These are phyloP conservation scores for Regulus satrapa DNA, from an alignment of 2,113 vertebrate species.

Conservation along the genomic window DNA sequence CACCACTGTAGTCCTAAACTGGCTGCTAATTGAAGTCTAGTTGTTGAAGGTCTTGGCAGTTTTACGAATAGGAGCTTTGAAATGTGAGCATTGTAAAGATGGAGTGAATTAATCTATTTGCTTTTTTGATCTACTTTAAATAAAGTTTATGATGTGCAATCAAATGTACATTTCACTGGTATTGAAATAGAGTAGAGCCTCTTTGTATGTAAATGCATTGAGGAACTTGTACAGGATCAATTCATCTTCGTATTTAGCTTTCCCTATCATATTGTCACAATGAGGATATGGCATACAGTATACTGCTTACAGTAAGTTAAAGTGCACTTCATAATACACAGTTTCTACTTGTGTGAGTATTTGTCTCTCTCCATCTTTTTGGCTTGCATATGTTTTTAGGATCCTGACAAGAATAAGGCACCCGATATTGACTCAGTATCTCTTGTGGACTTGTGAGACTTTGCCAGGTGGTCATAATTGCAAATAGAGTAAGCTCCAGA, in stretches of 20 bases:
- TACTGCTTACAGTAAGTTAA: not conserved
- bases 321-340: not conserved
- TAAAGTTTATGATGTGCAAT: not conserved
- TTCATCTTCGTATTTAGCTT: not conserved
- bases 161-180: not conserved
- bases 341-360: not conserved
- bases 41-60: not conserved
- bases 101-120: not conserved
- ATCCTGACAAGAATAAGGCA: not conserved
- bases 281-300: not conserved
- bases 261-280: not conserved
- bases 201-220: constrained; percentile 6
- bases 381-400: not conserved
- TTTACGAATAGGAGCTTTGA: not conserved
- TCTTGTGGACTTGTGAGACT: not conserved
- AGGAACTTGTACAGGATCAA: not conserved
- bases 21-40: not conserved
- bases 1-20: not conserved
- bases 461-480: not conserved
- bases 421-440: not conserved
- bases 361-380: not conserved
- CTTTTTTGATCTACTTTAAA: not conserved
- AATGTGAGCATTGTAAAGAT: not conserved
- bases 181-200: constrained; percentile 28
- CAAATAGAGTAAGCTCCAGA: not conserved